phyloP scores from a whole-genome alignment of 2,797 vertebrate genomes.

The Lindbergichthys nudifrons region DNA sequence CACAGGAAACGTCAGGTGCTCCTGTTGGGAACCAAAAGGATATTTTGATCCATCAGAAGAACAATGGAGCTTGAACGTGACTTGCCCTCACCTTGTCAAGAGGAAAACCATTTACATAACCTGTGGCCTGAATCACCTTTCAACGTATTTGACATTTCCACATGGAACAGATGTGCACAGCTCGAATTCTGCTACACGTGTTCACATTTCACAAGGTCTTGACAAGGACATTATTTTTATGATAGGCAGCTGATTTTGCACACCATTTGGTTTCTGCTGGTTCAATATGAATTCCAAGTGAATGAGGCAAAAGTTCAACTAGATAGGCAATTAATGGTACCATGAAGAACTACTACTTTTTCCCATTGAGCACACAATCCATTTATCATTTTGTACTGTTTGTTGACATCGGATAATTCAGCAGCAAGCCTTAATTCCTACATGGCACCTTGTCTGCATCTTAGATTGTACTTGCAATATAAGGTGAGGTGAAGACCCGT shows the following conservation, averaged over 20 bases:
- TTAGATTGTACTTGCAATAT: slow-evolving; percentile 33
- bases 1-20: slow-evolving; percentile 79
- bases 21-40: slow-evolving; percentile 76
- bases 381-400: slow-evolving; percentile 28
- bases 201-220: slow-evolving; percentile 64
- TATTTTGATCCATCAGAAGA: slow-evolving; percentile 51
- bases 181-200: slow-evolving; percentile 13
- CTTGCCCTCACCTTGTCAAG: slow-evolving; percentile 38
- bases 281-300: slow-evolving; percentile 13
- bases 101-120: slow-evolving; percentile 44
- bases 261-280: background rate
- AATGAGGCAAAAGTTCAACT: slow-evolving; percentile 55
- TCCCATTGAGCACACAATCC: slow-evolving; percentile 24
- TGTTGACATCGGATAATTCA: slow-evolving; percentile 44
- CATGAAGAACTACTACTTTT: slow-evolving; percentile 1
- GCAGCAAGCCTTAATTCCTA: slow-evolving; percentile 1
- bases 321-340: slow-evolving; percentile 14
- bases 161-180: slow-evolving; percentile 24
- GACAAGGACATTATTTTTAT: slow-evolving; percentile 54
- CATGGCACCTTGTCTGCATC: slow-evolving; percentile 18
- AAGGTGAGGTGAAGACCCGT: slow-evolving; percentile 48
- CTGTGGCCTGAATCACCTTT: slow-evolving; percentile 37
- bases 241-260: slow-evolving; percentile 3
- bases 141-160: slow-evolving; percentile 55
- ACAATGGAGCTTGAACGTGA: slow-evolving; percentile 47